Percentiles rank a stretch among this genome's conserved stretches.
phyloP scores from a whole-genome alignment of 2,797 vertebrate species.

The Mionectes olivaceus region DNA sequence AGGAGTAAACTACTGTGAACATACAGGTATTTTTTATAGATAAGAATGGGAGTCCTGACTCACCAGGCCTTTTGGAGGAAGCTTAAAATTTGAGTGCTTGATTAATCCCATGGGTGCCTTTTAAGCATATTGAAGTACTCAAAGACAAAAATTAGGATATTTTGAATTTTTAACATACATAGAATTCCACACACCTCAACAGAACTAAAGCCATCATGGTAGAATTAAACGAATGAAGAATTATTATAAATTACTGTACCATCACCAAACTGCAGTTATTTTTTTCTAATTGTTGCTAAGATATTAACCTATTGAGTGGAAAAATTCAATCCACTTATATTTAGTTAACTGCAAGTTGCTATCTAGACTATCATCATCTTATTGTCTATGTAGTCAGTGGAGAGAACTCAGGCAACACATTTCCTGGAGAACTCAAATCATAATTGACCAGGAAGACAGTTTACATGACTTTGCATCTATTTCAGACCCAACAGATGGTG shows the following conservation, averaged over 20 bases:
- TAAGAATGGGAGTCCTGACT: neutral
- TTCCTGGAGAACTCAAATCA: fast-evolving
- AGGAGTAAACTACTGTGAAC: too few species aligned
- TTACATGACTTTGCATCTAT: neutral
- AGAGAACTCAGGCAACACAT: neutral
- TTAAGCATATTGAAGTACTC: neutral
- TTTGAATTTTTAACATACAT: neutral
- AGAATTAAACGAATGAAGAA: neutral
- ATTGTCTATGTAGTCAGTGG: neutral
- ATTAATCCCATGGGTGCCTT: neutral
- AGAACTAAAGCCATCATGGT: neutral
- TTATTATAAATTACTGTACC: neutral
- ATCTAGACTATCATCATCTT: neutral
- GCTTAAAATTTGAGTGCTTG: neutral
- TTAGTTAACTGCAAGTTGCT: neutral
- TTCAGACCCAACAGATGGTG: neutral
- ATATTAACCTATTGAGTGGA: neutral
- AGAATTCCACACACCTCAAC: neutral
- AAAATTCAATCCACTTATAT: neutral
- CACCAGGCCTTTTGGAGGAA: neutral
- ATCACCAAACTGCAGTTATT: neutral
- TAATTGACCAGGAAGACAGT: neutral
- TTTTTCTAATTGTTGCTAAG: neutral
- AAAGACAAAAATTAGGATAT: neutral
- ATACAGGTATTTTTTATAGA: too few species aligned